A percentile compares a stretch with the other conserved stretches of the same genome.
These are phyloP conservation scores for Cryptoblepharus egeriae DNA, from an alignment of 2,797 vertebrate species.

Conservation along the genomic window DNA sequence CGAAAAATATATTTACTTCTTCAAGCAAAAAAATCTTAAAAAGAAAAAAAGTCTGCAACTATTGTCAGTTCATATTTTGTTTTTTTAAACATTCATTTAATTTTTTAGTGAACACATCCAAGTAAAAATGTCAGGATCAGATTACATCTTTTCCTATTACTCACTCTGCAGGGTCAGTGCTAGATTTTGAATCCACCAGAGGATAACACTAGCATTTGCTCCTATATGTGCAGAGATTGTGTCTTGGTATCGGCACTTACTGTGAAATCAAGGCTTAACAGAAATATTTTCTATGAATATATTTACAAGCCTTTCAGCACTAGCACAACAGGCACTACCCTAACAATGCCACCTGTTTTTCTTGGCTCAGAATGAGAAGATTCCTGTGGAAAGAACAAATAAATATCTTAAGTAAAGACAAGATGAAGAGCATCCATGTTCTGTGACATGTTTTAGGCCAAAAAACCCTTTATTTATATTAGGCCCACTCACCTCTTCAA, in stretches of 20 bases:
- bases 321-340: not conserved
- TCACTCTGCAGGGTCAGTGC: not conserved
- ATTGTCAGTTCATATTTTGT: not conserved
- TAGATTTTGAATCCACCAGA: not conserved
- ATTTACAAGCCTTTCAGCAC: not conserved
- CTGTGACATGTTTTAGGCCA: not conserved
- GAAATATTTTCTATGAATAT: conserved; percentile 24
- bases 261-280: conserved; percentile 23
- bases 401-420: not conserved
- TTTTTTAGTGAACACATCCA: conserved; percentile 11
- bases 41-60: not conserved
- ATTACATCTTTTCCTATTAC: conserved; percentile 13
- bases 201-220: conserved; percentile 7
- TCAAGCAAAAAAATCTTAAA: not conserved
- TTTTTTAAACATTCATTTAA: not conserved
- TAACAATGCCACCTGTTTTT: not conserved
- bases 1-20: not conserved
- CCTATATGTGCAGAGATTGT: not conserved
- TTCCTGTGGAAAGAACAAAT: not conserved
- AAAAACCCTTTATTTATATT: not conserved
- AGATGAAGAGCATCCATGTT: not conserved
- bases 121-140: conserved; percentile 17
- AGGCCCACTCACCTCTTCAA: not conserved
- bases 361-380: not conserved
- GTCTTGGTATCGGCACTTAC: conserved; percentile 1